These are phyloP conservation scores for Acleris literana DNA, from an alignment of 2,888 invertebrate species.

Conservation along the genomic window DNA sequence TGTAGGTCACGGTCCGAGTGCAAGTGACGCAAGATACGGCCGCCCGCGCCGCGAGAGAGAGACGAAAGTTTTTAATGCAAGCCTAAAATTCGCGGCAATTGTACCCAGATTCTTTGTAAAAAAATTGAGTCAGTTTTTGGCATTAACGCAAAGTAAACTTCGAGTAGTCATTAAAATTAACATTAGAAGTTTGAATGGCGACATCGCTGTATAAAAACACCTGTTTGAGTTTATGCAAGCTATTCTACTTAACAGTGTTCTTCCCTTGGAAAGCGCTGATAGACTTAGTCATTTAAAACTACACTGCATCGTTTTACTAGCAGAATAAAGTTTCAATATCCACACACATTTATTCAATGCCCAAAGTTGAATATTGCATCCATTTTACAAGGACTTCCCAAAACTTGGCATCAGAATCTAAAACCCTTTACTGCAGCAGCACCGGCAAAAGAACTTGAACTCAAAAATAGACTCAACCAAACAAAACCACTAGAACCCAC, in stretches of 20 bases:
- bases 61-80: constrained; percentile 35
- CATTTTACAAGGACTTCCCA: too few species aligned
- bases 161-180: constrained; percentile 12
- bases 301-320: too few species aligned
- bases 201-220: too few species aligned
- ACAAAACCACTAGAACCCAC: constrained; percentile 6
- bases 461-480: constrained; percentile 2
- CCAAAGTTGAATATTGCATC: too few species aligned
- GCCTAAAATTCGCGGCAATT: constrained; percentile 19
- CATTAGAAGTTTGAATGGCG: constrained; percentile 1
- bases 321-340: too few species aligned
- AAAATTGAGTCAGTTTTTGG: constrained; percentile 21
- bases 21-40: constrained; percentile 45
- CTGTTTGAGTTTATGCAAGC: too few species aligned
- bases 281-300: too few species aligned
- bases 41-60: constrained; percentile 42
- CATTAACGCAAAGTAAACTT: constrained; percentile 17
- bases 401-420: too few species aligned
- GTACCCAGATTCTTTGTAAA: constrained; percentile 8
- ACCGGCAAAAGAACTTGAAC: too few species aligned
- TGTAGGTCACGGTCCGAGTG: constrained; percentile 70
- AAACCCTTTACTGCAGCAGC: neutral
- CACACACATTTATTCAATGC: too few species aligned
- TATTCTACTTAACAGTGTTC: too few species aligned
- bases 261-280: too few species aligned